Evolutionary conservation across 2,797 vertebrate genomes (phyloP), one percentile per base, ranked within the genome.

Genomic region (Rhinatrema bivittatum): DNA sequence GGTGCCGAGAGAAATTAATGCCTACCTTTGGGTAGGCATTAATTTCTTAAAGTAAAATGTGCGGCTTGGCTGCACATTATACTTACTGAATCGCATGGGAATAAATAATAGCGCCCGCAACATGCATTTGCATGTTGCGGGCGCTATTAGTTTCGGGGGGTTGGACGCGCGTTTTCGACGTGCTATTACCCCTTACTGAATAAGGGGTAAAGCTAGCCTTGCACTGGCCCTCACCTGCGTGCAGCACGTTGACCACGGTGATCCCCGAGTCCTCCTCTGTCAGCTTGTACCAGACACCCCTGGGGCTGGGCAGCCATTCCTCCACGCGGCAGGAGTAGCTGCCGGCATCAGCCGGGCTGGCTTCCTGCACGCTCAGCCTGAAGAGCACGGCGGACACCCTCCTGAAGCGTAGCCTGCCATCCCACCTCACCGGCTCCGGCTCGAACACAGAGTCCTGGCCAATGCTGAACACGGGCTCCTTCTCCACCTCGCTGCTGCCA

Each of bases 281-380:
- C 46, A 99, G 79, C 20, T 82, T 87, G 66, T 99, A 98, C 96
- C 94, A 99, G 1, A 80, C 60, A 0, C 87, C 91, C 1, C 84
- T 86, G 2, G 96, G 92, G 58, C 90, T 88, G 1, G 83, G 86
- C 17, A 99, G 77, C 96, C 96, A 99, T 62, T 99, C 96, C 69
- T 95, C 91, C 11, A 98, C 93, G 0, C 45, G 88, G 53, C 96
- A 99, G 3, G 90, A 92, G 73, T 97, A 99, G 37, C 87, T 89
- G 3, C 94, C 96, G 0, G 87, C 72, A 38, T 99, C 96, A 0
- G 56, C 69, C 1, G 76, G 48, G 2, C 72, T 70, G 0, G 88
- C 89, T 17, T 73, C 84, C 28, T 91, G 89, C 46, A 99, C 86
- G 0, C 91, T 93, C 69, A 98, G 78, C 16, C 87, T 86, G 79